phyloP scores from a whole-genome alignment of 1,140 invertebrate species.

The Panulirus ornatus region DNA sequence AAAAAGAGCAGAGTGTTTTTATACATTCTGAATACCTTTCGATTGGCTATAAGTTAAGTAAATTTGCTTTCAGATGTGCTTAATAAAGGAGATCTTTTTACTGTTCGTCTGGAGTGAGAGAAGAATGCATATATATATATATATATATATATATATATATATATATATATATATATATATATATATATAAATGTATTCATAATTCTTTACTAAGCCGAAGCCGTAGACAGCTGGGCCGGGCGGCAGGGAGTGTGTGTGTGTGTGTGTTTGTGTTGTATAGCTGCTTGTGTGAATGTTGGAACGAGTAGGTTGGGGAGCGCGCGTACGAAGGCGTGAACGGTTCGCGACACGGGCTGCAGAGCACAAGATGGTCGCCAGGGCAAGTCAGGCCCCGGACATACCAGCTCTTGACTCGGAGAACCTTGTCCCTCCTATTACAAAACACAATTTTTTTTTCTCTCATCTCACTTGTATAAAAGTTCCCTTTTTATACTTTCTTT shows the following conservation, averaged over 20 bases:
- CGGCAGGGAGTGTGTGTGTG: background rate
- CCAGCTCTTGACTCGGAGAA: too few species aligned
- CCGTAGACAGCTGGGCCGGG: too few species aligned
- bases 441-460: too few species aligned
- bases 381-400: background rate
- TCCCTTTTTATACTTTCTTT: too few species aligned
- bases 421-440: too few species aligned
- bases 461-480: too few species aligned
- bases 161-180: background rate
- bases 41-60: background rate
- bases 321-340: constrained; percentile 8
- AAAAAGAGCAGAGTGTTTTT: background rate
- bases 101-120: background rate
- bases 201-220: too few species aligned
- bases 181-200: too few species aligned
- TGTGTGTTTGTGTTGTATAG: background rate
- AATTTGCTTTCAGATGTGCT: background rate
- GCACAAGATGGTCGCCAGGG: constrained; percentile 31
- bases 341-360: background rate
- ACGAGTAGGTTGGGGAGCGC: background rate
- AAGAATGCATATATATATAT: background rate
- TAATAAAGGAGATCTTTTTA: background rate
- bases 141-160: background rate
- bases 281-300: background rate
- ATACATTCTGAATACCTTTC: background rate